A percentile compares a stretch with the other conserved stretches of the same genome.
Conservation (phyloP, 2,797 vertebrate species). For the Manis pentadactyla region DNA sequence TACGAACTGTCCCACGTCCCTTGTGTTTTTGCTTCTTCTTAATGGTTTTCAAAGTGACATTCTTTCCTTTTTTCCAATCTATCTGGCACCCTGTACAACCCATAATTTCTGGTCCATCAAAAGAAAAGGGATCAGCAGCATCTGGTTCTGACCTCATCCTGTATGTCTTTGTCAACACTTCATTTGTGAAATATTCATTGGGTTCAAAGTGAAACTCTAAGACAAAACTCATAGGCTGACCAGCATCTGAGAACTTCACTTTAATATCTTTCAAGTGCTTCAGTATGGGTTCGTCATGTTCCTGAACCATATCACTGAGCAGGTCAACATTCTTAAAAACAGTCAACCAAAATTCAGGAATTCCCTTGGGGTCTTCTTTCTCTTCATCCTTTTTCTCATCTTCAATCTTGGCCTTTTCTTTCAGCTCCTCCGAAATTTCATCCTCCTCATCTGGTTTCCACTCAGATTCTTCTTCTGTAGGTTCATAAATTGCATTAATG, state of each 20-base stretch:
- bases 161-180: slow-evolving; percentile 96
- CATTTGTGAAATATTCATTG: slow-evolving; percentile 99
- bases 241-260: slow-evolving; percentile 98
- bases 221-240: slow-evolving; percentile 98
- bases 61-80: slow-evolving; percentile 99
- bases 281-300: slow-evolving; percentile 98
- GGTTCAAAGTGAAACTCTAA: slow-evolving; percentile 98
- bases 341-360: slow-evolving; percentile 99
- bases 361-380: slow-evolving; percentile 99
- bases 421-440: slow-evolving; percentile 97
- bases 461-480: slow-evolving; percentile 98
- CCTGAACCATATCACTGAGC: slow-evolving; percentile 99
- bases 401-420: slow-evolving; percentile 97
- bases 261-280: slow-evolving; percentile 99
- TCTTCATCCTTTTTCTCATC: slow-evolving; percentile 99
- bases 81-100: slow-evolving; percentile 98
- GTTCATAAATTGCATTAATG: slow-evolving; percentile 97
- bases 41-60: slow-evolving; percentile 99
- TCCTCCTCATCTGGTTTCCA: slow-evolving; percentile 98
- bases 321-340: slow-evolving; percentile 99
- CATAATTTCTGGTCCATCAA: slow-evolving; percentile 99
- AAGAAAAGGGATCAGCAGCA: slow-evolving; percentile 97
- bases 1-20: slow-evolving; percentile 97
- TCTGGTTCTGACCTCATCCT: slow-evolving; percentile 98
- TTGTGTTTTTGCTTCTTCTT: slow-evolving; percentile 99